phyloP scores from a whole-genome alignment of 1,140 invertebrate genomes.

The Drosophila repletoides region DNA sequence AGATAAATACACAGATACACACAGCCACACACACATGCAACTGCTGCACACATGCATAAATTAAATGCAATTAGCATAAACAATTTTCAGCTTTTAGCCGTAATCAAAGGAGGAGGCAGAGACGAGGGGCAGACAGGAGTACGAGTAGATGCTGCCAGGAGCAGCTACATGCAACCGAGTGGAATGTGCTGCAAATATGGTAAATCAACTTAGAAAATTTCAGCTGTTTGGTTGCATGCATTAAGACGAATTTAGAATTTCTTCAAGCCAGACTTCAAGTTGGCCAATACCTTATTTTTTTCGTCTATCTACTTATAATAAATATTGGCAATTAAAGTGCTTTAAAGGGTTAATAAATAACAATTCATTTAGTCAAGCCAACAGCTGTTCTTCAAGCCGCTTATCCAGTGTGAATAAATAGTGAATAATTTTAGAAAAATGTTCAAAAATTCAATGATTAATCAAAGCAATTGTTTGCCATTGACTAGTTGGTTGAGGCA shows the following conservation, averaged over 20 bases:
- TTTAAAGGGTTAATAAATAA: too few relatives aligned
- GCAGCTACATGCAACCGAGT: conserved; percentile 12
- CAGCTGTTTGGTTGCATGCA: background rate
- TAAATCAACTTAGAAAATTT: conserved; percentile 17
- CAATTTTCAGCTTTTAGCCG: conserved; percentile 75
- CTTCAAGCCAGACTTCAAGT: too few relatives aligned
- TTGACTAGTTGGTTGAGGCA: background rate
- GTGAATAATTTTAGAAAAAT: too few relatives aligned
- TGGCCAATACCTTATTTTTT: too few relatives aligned
- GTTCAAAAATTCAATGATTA: too few relatives aligned
- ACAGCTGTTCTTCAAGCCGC: too few relatives aligned
- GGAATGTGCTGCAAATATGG: conserved; percentile 18
- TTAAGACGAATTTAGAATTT: background rate
- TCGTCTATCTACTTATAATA: too few relatives aligned
- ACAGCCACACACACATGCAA: conserved; percentile 8
- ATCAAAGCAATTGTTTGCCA: too few relatives aligned
- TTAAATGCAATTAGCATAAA: conserved; percentile 81
- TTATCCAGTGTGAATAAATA: too few relatives aligned
- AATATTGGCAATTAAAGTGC: too few relatives aligned
- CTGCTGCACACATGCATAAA: conserved; percentile 64
- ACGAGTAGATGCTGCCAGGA: conserved; percentile 1
- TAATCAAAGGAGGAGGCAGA: conserved; percentile 39
- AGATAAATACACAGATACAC: conserved; percentile 26
- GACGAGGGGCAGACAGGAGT: conserved; percentile 6
- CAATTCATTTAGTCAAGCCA: too few relatives aligned